Base-by-base conservation (phyloP, 1,140 invertebrate genomes). In the Dufourea novaeangliae region DNA sequence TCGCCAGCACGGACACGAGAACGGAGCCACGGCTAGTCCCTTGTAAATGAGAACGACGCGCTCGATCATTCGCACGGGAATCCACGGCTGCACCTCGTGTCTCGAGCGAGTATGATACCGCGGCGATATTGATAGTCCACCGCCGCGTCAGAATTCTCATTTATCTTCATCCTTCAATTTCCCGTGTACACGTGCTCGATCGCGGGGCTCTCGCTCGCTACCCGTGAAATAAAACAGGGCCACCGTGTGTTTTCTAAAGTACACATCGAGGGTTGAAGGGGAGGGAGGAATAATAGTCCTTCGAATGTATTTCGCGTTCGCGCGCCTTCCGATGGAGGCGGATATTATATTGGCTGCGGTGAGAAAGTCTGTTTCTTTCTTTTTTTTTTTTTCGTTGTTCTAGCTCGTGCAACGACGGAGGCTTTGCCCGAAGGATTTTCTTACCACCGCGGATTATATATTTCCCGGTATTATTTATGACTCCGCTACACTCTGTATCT, bases 81-180 rank as follows among this genome's bases (percentile, higher is more conserved):
- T 64, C 71, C 32, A n/a, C n/a, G n/a, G n/a, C 3, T 27, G 8
- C 52, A n/a, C 44, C 34, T 39, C 8, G 46, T 41, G 34, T 44
- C 12, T 34, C 11, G 34, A 2, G 10, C 25, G 39, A 11, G n/a
- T n/a, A 14, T 25, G 54, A 61, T 68, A 37, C 29, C n/a, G 41
- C 56, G 44, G n/a, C 57, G n/a, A 77, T 63, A 71, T 71, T 44
- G 67, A 71, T 77, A 63, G 67, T 44, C 75, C 41, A 10, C n/a
- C 46, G 54, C 68, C 46, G 54, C 68, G 75, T 63, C 75, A 62
- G 57, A 27, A 39, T 63, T 56, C 75, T 71, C 68, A 44, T 77
- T 77, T 77, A 77, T 77, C 75, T 77, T 77, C 75, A 71, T 77
- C 75, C 67, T 59, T 77, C 75, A 77, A 77, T 77, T 77, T 77